Evolutionary conservation across 1,140 invertebrate genomes (phyloP).

Genomic region (Eufriesea mexicana): DNA sequence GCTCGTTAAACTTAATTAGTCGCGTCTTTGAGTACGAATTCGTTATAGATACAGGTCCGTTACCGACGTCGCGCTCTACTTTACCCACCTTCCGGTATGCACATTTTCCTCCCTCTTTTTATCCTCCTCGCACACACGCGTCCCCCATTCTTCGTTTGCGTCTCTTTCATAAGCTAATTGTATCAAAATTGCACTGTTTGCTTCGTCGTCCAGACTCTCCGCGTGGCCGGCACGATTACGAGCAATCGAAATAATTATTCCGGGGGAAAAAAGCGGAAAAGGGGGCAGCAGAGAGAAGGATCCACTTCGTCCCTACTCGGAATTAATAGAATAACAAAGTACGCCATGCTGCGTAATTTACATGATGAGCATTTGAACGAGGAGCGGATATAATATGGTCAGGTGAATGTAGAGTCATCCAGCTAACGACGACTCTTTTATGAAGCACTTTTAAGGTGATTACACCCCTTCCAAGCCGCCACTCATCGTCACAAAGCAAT

Average conservation of each 20-base stretch:
- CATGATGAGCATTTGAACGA: slow-evolving; percentile 4
- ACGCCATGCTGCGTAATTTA: background rate
- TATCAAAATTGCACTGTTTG: background rate
- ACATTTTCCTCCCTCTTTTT: background rate
- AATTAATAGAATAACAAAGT: slow-evolving; percentile 22
- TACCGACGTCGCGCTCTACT: too few species aligned
- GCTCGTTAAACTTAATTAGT: background rate
- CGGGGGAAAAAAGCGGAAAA: background rate
- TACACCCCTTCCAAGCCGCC: background rate
- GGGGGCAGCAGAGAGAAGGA: too few species aligned
- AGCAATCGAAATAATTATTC: slow-evolving; percentile 11
- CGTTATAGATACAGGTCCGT: background rate
- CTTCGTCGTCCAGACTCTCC: too few species aligned
- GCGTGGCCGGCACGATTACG: too few species aligned
- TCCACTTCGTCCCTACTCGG: too few species aligned
- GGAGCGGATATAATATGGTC: background rate
- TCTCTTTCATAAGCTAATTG: background rate
- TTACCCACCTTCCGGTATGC: too few species aligned
- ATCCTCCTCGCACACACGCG: too few species aligned
- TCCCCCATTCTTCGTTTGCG: background rate
- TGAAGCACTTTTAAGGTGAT: slow-evolving; percentile 21
- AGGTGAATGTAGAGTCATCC: slow-evolving; percentile 9
- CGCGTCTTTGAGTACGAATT: background rate
- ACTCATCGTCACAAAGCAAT: background rate
- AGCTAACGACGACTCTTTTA: slow-evolving; percentile 27